These are phyloP conservation scores for Ichneumon xanthorius DNA, from an alignment of 2,888 invertebrate genomes.

Conservation along the genomic window DNA sequence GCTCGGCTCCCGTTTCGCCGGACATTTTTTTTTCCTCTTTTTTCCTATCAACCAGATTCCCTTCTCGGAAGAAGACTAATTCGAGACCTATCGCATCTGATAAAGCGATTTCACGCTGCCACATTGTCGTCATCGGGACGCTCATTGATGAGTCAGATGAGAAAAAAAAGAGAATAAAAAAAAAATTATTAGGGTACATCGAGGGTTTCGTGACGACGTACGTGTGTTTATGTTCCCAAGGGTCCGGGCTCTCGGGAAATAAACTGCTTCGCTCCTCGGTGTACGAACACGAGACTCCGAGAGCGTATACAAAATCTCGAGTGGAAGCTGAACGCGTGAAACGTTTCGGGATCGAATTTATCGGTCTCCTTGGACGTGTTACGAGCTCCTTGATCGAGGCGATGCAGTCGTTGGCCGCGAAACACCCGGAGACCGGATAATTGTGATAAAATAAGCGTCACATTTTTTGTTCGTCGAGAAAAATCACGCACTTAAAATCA, in stretches of 20 bases:
- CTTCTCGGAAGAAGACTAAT: slow-evolving; percentile 58
- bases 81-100: slow-evolving; percentile 25
- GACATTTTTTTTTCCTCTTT: slow-evolving; percentile 29
- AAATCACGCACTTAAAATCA: neutral
- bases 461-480: neutral
- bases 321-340: slow-evolving; percentile 37
- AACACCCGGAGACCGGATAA: neutral
- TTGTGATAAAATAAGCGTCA: neutral
- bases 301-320: slow-evolving; percentile 21
- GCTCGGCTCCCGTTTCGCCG: slow-evolving; percentile 66
- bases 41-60: slow-evolving; percentile 52
- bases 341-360: slow-evolving; percentile 51
- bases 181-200: neutral
- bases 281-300: neutral
- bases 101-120: slow-evolving; percentile 6
- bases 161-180: neutral
- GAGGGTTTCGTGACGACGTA: slow-evolving; percentile 13
- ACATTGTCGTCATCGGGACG: slow-evolving; percentile 16
- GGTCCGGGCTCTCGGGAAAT: neutral
- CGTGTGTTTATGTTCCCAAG: slow-evolving; percentile 4
- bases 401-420: neutral
- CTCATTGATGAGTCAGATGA: slow-evolving; percentile 20
- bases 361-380: slow-evolving; percentile 52
- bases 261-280: slow-evolving; percentile 1
- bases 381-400: slow-evolving; percentile 28